A percentile compares a stretch with the other conserved stretches of the same genome.
Evolutionary conservation across 2,888 invertebrate genomes (phyloP).

Genomic region (Andrena marginata): DNA sequence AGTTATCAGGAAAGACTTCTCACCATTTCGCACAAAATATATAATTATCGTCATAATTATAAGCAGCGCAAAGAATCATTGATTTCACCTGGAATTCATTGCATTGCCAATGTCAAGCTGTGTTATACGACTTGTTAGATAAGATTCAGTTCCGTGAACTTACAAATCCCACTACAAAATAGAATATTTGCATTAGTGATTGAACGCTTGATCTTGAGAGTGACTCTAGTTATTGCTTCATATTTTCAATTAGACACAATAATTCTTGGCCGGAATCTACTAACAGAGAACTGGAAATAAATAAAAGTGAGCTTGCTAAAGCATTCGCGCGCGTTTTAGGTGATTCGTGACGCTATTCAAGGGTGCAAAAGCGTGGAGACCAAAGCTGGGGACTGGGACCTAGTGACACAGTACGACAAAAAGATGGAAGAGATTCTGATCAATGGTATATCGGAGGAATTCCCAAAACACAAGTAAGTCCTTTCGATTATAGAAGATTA

Average conservation of each 20-base stretch:
- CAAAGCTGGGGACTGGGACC: slow-evolving; percentile 90
- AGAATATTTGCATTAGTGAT: not conserved
- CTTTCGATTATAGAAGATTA: not conserved
- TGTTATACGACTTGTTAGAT: not conserved
- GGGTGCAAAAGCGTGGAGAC: slow-evolving; percentile 84
- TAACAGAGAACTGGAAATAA: not conserved
- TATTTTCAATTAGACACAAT: too few relatives aligned
- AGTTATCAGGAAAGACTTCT: not conserved
- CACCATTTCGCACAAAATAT: not conserved
- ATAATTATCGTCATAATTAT: not conserved
- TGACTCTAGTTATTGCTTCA: too few relatives aligned
- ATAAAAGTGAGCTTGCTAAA: not conserved
- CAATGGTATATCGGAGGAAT: slow-evolving; percentile 86
- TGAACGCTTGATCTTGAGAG: not conserved
- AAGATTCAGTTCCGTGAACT: not conserved
- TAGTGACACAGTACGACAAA: slow-evolving; percentile 93
- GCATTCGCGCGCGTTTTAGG: slow-evolving; percentile 57
- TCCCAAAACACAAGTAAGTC: slow-evolving; percentile 88
- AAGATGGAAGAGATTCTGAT: slow-evolving; percentile 91
- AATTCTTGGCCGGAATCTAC: too few relatives aligned
- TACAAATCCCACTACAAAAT: not conserved
- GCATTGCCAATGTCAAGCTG: not conserved
- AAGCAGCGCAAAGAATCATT: not conserved
- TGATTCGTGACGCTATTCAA: slow-evolving; percentile 78
- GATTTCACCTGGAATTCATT: not conserved